Evolutionary conservation across 2,113 vertebrate species (phyloP), one percentile per base, ranked within the genome.

Genomic region (Stigmatopora nigra): DNA sequence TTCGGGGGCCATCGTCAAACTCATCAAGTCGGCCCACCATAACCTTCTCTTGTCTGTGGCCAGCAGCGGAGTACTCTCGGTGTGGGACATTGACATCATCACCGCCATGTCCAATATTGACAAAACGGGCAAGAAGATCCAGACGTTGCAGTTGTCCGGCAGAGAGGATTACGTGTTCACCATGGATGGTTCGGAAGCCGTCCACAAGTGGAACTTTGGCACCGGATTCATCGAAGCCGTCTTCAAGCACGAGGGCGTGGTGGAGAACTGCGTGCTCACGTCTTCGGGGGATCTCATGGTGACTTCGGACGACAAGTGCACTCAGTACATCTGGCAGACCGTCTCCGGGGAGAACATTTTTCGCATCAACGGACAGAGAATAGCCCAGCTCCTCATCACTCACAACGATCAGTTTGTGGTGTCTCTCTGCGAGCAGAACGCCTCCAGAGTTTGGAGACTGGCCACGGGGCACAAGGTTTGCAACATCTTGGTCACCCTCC

Each of bases 91-190:
- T 78, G 97, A 99, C 69, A 98, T 98, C 58, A 99, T 99, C 86
- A 98, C 94, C 17, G 97, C 97, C 45, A 98, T 99, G 95, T 99
- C 97, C 63, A 98, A 98, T 74, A 98, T 99, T 68, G 97, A 99
- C 85, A 99, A 99, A 90, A 99, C 96, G 38, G 97, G 97, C 65
- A 97, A 95, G 79, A 92, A 93, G 64, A 96, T 99, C 70, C 94
- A 93, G 68, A 93, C 85, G 36, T 79, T 98, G 77, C 88, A 94
- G 80, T 84, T 99, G 68, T 93, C 95, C 2, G 87, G 92, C n/a
- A 89, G 94, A 85, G 96, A 97, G 46, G 97, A 99, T 76, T 92
- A 94, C 68, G 92, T 99, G 65, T 99, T 96, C 80, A 98, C 97
- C 0, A 90, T 96, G 16, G 97, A 99, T 8, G 97, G 96, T 62